Conservation (phyloP, 2,888 invertebrate species). For the Drosophila multiciliata region DNA sequence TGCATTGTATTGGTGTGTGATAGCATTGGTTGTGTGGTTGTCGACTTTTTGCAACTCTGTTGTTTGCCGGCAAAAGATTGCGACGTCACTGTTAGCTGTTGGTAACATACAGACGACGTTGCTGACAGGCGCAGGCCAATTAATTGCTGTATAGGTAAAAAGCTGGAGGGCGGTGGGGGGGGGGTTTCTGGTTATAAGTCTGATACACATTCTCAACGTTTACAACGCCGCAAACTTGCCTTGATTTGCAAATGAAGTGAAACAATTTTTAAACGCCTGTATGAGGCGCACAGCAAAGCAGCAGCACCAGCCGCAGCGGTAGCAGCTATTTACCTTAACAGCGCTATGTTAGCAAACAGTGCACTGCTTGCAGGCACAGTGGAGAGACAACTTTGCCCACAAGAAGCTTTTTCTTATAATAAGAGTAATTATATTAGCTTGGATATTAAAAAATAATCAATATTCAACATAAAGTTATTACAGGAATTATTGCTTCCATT, state of each 20-base stretch:
- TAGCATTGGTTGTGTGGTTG: conserved; percentile 1
- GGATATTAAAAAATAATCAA: background rate
- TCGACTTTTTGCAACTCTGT: conserved; percentile 20
- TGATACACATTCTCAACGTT: conserved; percentile 1
- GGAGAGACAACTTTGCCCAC: background rate
- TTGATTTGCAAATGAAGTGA: conserved; percentile 59
- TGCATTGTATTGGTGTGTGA: conserved; percentile 8
- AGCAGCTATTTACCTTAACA: conserved; percentile 29
- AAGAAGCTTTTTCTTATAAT: background rate
- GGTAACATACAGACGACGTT: conserved; percentile 56
- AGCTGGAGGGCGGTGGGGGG: background rate
- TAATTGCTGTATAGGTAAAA: conserved; percentile 27
- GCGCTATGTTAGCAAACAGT: conserved; percentile 36
- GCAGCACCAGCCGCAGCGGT: conserved; percentile 6
- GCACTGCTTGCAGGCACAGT: conserved; percentile 37
- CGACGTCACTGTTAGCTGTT: conserved; percentile 65
- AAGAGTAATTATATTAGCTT: background rate
- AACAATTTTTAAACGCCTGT: conserved; percentile 67
- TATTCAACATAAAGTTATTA: background rate
- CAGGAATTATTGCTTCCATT: background rate
- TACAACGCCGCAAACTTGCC: conserved; percentile 37
- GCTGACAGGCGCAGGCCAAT: conserved; percentile 45
- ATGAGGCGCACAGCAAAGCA: conserved; percentile 60
- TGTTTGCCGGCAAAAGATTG: conserved; percentile 37
- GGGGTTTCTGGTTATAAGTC: background rate